Conservation (phyloP, 2,113 vertebrate genomes). For the Passer montanus region DNA sequence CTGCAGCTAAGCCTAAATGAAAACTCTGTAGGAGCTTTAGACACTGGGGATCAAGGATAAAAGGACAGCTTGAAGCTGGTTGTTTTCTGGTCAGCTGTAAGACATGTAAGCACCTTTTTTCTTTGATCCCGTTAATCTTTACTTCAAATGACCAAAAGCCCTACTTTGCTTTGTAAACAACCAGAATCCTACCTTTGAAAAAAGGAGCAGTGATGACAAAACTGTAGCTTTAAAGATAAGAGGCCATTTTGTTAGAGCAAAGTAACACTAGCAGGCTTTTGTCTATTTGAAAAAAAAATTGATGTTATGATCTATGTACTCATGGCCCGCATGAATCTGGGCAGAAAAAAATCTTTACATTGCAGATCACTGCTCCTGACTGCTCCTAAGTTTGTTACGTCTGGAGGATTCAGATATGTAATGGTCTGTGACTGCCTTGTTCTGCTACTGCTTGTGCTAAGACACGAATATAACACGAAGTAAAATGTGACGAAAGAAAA, state of each 20-base stretch:
- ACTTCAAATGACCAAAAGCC: neutral
- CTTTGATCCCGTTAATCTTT: neutral
- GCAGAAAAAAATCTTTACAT: neutral
- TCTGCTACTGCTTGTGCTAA: neutral
- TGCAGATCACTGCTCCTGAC: neutral
- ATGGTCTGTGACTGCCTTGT: neutral
- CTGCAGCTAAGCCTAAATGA: neutral
- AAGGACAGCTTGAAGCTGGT: neutral
- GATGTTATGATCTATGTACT: neutral
- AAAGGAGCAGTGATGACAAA: neutral
- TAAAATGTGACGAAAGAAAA: neutral
- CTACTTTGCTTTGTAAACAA: neutral
- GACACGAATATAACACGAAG: neutral
- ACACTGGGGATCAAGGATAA: neutral
- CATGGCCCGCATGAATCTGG: neutral
- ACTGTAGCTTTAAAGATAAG: neutral
- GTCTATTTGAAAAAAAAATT: neutral
- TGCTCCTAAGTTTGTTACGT: neutral
- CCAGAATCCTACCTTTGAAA: neutral
- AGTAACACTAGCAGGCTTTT: neutral
- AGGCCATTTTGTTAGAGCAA: rapidly evolving
- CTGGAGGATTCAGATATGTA: neutral
- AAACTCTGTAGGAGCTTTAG: neutral
- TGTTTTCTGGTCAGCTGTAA: neutral
- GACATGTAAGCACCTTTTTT: neutral